Percentiles rank a stretch among this genome's conserved stretches.
Evolutionary conservation across 2,797 vertebrate genomes (phyloP).

Genomic region (Pagetopsis macropterus): DNA sequence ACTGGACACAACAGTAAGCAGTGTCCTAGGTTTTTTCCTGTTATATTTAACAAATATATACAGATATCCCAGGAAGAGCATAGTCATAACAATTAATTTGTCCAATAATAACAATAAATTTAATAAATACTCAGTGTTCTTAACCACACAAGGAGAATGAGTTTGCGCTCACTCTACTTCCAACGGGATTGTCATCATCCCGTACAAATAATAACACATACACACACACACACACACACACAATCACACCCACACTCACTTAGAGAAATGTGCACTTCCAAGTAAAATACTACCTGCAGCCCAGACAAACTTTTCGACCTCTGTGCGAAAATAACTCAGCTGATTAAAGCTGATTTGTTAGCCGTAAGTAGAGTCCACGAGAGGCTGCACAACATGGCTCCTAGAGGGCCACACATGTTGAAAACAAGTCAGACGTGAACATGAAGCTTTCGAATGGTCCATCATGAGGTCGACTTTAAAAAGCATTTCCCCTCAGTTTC

Average conservation of each 20-base stretch:
- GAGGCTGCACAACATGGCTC: slow-evolving; percentile 47
- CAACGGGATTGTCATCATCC: slow-evolving; percentile 73
- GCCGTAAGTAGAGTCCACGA: slow-evolving; percentile 38
- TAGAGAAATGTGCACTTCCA: slow-evolving; percentile 70
- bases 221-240: slow-evolving; percentile 39
- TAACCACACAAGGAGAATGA: slow-evolving; percentile 78
- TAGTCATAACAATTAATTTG: slow-evolving; percentile 69
- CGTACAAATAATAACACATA: slow-evolving; percentile 73
- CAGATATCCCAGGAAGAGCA: slow-evolving; percentile 76
- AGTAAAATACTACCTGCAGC: slow-evolving; percentile 69
- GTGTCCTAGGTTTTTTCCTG: slow-evolving; percentile 62
- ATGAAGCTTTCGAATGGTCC: slow-evolving; percentile 18
- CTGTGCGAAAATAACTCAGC: slow-evolving; percentile 45
- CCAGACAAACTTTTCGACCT: slow-evolving; percentile 39
- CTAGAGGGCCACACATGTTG: slow-evolving; percentile 54
- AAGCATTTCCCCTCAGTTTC: slow-evolving; percentile 30
- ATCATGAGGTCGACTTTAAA: slow-evolving; percentile 39
- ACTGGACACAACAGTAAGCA: slow-evolving; percentile 59
- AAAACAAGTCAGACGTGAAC: slow-evolving; percentile 38
- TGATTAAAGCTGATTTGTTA: slow-evolving; percentile 56
- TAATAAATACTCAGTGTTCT: slow-evolving; percentile 88
- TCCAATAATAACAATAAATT: slow-evolving; percentile 83
- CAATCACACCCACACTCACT: slow-evolving; percentile 34
- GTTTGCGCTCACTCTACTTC: slow-evolving; percentile 70
- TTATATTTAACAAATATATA: slow-evolving; percentile 83